Evolutionary conservation across 2,797 vertebrate species (phyloP), one percentile per base, ranked within the genome.

Genomic region (Ctenochaetus hawaiiensis): DNA sequence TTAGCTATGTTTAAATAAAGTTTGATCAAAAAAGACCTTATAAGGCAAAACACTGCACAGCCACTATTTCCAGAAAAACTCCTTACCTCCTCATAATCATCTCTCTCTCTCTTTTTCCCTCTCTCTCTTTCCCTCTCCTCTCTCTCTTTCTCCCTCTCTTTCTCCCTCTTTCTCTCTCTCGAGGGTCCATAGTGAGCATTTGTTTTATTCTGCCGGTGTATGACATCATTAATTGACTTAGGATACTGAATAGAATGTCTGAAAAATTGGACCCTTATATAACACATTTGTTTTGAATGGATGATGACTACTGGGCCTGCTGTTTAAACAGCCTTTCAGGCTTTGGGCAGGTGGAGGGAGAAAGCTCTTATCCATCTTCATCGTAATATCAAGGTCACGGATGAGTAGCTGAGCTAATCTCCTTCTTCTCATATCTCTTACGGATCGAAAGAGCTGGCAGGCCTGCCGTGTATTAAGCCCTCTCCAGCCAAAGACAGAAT

Each of bases 331-430:
- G 84, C 87, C 88, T 85, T 30, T 77, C 84, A 85, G 88, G 88
- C 90, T 91, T 85, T 86, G 87, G 84, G 87, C 92, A 91, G 91
- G 92, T 93, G 90, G 88, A 91, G 76, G 82, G 89, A 90, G 90
- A 92, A 90, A 85, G 87, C 92, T 85, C 89, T 91, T 92, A 93
- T 94, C 91, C 72, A 68, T 93, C 91, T 92, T 92, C 89, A 92
- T 93, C 86, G 83, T 89, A 91, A 94, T 93, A 91, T 92, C 91
- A 92, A 93, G 93, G 92, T 94, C 92, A 93, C 72, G 90, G 90
- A 90, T 93, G 93, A 91, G 84, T 88, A 91, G 90, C 92, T 90
- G 77, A 90, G 88, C 92, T 94, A 92, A 94, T 94, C 89, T 92
- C 83, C 89, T 88, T 87, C 91, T 92, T 84, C 90, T 92, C 91